Evolutionary conservation across 2,888 invertebrate genomes (phyloP).

Genomic region (Uloborus plumipes): DNA sequence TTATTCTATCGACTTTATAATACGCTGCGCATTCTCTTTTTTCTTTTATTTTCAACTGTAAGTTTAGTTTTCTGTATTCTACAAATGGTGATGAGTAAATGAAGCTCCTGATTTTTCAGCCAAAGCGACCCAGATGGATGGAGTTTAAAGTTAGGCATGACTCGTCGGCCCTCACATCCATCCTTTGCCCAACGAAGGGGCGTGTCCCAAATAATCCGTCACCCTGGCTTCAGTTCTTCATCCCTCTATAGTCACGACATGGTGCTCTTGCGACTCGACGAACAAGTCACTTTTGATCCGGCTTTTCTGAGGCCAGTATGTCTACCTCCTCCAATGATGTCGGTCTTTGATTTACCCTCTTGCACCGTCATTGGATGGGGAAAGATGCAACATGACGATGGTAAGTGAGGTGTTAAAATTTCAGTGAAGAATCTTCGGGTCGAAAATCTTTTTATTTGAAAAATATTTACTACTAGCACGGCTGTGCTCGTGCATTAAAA

Average conservation of each 20-base stretch:
- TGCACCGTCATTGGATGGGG: slow-evolving; percentile 68
- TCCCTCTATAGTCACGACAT: slow-evolving; percentile 67
- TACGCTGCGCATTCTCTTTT: too few relatives aligned
- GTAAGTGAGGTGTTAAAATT: slow-evolving; percentile 28
- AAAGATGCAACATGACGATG: slow-evolving; percentile 66
- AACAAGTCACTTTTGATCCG: slow-evolving; percentile 65
- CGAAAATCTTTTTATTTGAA: too few relatives aligned
- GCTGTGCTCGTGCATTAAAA: too few relatives aligned
- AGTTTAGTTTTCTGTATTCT: too few relatives aligned
- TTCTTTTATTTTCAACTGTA: too few relatives aligned
- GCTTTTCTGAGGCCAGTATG: slow-evolving; percentile 67
- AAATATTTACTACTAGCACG: too few relatives aligned
- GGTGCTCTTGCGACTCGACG: slow-evolving; percentile 65
- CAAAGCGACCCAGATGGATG: slow-evolving; percentile 66
- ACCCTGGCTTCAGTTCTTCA: slow-evolving; percentile 65
- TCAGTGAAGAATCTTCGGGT: too few relatives aligned
- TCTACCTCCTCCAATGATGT: slow-evolving; percentile 61
- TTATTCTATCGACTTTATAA: too few relatives aligned
- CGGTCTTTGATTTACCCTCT: slow-evolving; percentile 71
- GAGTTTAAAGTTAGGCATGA: slow-evolving; percentile 67
- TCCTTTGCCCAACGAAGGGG: slow-evolving; percentile 65
- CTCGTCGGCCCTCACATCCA: slow-evolving; percentile 66
- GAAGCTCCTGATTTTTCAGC: slow-evolving; percentile 26
- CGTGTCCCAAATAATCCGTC: slow-evolving; percentile 64
- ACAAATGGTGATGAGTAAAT: too few relatives aligned